phyloP scores from a whole-genome alignment of 2,888 invertebrate genomes.

The Tholera decimalis region DNA sequence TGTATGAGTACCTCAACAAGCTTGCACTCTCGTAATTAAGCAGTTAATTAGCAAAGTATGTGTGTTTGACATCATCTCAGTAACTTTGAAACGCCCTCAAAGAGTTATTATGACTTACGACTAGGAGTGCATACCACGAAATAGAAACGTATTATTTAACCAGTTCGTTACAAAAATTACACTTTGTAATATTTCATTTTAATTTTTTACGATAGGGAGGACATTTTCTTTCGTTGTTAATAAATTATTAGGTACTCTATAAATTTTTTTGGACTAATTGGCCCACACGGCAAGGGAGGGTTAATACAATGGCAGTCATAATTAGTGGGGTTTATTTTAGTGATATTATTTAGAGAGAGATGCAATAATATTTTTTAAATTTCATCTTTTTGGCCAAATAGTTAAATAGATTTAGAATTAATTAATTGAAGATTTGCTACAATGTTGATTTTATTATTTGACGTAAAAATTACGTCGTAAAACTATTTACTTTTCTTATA shows the following conservation, averaged over 20 bases:
- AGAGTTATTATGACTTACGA: not conserved
- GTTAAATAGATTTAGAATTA: not conserved
- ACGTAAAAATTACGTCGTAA: not conserved
- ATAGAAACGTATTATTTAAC: constrained; percentile 19
- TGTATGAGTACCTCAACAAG: no score
- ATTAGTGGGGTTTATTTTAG: constrained; percentile 34
- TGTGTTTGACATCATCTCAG: not conserved
- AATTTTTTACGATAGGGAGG: constrained; percentile 36
- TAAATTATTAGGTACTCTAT: constrained; percentile 53
- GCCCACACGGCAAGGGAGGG: constrained; percentile 53
- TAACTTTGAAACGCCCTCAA: not conserved
- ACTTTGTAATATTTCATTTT: constrained; percentile 55
- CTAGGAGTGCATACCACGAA: not conserved
- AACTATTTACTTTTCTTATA: not conserved
- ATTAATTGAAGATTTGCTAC: not conserved
- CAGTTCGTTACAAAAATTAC: constrained; percentile 46
- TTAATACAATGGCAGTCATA: constrained; percentile 58
- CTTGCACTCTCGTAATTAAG: not conserved
- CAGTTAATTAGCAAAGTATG: constrained; percentile 16
- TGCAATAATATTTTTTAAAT: not conserved
- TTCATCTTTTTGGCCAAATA: no score
- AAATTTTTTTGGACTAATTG: constrained; percentile 67
- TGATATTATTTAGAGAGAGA: constrained; percentile 4
- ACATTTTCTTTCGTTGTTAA: constrained; percentile 45
- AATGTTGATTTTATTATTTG: not conserved